Percentiles rank a stretch among this genome's conserved stretches.
Evolutionary conservation across 2,888 invertebrate genomes (phyloP).

Genomic region (Hedya salicella): DNA sequence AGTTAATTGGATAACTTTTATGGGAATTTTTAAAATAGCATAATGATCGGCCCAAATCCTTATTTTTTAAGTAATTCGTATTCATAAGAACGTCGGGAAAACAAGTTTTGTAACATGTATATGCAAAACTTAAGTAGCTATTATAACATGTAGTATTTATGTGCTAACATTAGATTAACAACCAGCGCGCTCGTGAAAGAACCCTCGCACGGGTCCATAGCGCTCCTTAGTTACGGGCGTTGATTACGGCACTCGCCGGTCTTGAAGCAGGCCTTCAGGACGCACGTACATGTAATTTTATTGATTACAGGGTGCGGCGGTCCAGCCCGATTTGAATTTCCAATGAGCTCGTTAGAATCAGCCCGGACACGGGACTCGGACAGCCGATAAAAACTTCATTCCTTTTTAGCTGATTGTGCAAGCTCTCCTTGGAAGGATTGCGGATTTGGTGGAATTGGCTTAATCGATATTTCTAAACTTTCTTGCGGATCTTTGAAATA

Average conservation of each 20-base stretch:
- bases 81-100: background rate
- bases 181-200: slow-evolving; percentile 4
- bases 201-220: slow-evolving; percentile 11
- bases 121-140: slow-evolving; percentile 11
- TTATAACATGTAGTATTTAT: slow-evolving; percentile 46
- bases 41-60: background rate
- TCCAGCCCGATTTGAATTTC: slow-evolving; percentile 81
- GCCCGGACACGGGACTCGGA: slow-evolving; percentile 66
- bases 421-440: slow-evolving; percentile 52
- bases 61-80: no score
- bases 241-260: slow-evolving; percentile 48
- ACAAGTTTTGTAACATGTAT: background rate
- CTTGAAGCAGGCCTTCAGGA: slow-evolving; percentile 67
- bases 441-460: slow-evolving; percentile 61
- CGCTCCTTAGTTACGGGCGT: slow-evolving; percentile 41
- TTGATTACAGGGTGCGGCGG: slow-evolving; percentile 81
- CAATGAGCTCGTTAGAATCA: slow-evolving; percentile 83
- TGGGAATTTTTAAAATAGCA: slow-evolving; percentile 4
- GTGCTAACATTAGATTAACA: slow-evolving; percentile 58
- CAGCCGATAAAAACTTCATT: slow-evolving; percentile 75
- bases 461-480: slow-evolving; percentile 56
- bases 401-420: slow-evolving; percentile 69
- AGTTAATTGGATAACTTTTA: background rate
- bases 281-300: slow-evolving; percentile 84
- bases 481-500: slow-evolving; percentile 18